Evolutionary conservation across 2,797 vertebrate genomes (phyloP), one percentile per base, ranked within the genome.

Genomic region (Alca torda): DNA sequence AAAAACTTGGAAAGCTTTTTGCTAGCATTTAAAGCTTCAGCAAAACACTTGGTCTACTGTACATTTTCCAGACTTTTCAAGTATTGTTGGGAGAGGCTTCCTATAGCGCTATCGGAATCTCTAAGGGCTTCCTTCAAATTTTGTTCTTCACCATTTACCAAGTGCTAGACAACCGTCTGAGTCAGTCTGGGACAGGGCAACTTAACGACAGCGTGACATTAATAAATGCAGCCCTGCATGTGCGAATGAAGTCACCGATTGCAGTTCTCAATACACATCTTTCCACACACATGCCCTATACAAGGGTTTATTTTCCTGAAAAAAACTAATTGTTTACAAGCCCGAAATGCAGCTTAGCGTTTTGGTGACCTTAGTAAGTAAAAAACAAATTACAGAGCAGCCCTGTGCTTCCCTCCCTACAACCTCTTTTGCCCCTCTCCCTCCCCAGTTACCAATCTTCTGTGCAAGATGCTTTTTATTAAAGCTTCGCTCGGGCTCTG

Each of bases 391-490:
- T 75, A 96, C 65, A 87, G 96, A 91, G 72, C 33, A 64, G 46
- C n/a, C 48, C 84, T 65, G 26, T 53, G 63, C 56, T 93, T 88
- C 41, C n/a, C 26, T 57, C 31, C 13, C 41, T 72, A 23, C 8
- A 33, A 60, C 13, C 25, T 68, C 48, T 72, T 77, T 76, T 77
- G 46, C 39, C 31, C 24, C 54, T 76, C 60, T 86, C 24, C 26
- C 41, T 87, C 73, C 77, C 79, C 68, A 83, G 69, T 96, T 91
- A 97, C 90, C 78, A 72, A 67, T 77, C 67, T 96, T 95, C 86
- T 94, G 68, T 94, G 68, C 43, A 97, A 96, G 92, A 97, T 86
- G 91, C 84, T 96, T 98, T 96, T 95, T 87, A 97, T 96, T 97
- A 95, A 68, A 93, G 86, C 45, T 81, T 94, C 90, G 61, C 88